Percentiles rank a stretch among this genome's conserved stretches.
Conservation (phyloP, 2,888 invertebrate genomes). For the Drosophila borborema region DNA sequence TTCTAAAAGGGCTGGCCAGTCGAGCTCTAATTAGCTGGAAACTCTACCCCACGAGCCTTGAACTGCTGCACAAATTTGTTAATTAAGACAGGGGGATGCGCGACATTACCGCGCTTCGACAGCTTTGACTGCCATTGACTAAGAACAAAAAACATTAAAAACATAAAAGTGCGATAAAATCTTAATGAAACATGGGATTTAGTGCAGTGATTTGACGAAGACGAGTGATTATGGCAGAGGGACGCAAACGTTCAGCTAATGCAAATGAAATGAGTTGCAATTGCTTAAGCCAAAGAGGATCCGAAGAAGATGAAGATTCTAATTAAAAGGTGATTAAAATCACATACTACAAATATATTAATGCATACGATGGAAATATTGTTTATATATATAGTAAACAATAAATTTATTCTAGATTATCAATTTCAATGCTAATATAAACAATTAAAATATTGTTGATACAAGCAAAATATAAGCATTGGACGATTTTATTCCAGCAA, state of each 20-base stretch:
- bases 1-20: neutral
- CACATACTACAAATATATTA: neutral
- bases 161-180: conserved; percentile 46
- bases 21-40: conserved; percentile 69
- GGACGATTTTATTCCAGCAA: too few species aligned
- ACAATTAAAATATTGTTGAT: too few species aligned
- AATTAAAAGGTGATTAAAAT: neutral
- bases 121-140: conserved; percentile 47
- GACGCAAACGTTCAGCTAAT: conserved; percentile 2
- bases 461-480: too few species aligned
- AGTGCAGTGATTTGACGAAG: conserved; percentile 54
- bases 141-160: conserved; percentile 10
- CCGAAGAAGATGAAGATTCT: neutral
- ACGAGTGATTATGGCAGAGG: neutral
- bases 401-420: too few species aligned
- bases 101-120: conserved; percentile 32
- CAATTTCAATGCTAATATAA: too few species aligned
- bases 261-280: conserved; percentile 21
- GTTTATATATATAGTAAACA: too few species aligned
- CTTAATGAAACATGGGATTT: conserved; percentile 62
- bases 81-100: conserved; percentile 60
- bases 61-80: conserved; percentile 56
- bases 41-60: conserved; percentile 52
- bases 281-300: neutral
- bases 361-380: too few species aligned